A percentile compares a stretch with the other conserved stretches of the same genome.
phyloP scores from a whole-genome alignment of 35 echinoderm and acorn worm genomes.

The Ptychodera flava region DNA sequence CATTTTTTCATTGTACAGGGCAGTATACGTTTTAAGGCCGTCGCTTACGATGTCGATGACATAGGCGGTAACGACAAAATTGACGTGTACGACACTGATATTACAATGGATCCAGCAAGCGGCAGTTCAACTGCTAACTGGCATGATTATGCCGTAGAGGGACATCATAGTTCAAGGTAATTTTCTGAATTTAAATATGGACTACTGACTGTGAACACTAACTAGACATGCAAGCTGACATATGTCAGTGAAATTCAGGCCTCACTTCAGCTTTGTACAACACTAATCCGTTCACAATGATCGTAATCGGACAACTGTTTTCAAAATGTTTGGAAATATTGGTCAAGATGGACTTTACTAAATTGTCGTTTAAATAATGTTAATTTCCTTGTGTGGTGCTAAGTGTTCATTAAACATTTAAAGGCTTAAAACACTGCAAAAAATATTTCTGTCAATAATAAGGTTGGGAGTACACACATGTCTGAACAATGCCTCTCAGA shows the following conservation, averaged over 20 bases:
- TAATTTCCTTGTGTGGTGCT: too few relatives aligned
- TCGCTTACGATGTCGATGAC: slow-evolving; percentile 58
- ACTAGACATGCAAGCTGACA: background rate
- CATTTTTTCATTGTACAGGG: too few relatives aligned
- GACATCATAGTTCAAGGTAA: slow-evolving; percentile 20
- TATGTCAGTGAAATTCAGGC: background rate
- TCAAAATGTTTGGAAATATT: too few relatives aligned
- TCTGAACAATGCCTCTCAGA: too few relatives aligned
- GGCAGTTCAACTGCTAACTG: background rate
- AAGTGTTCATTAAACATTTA: too few relatives aligned
- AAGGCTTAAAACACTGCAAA: too few relatives aligned
- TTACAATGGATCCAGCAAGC: slow-evolving; percentile 14
- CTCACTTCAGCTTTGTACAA: background rate
- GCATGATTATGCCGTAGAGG: slow-evolving; percentile 3
- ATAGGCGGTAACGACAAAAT: slow-evolving; percentile 59
- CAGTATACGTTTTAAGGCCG: slow-evolving; percentile 58
- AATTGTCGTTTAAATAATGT: too few relatives aligned
- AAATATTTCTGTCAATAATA: too few relatives aligned
- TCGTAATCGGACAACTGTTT: too few relatives aligned
- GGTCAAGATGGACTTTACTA: too few relatives aligned
- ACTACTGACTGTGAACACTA: background rate
- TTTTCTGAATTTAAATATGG: background rate
- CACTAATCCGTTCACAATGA: too few relatives aligned
- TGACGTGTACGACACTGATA: slow-evolving; percentile 57
- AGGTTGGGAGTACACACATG: too few relatives aligned